phyloP scores from a whole-genome alignment of 2,888 invertebrate species.

The Cataglyphis livida region DNA sequence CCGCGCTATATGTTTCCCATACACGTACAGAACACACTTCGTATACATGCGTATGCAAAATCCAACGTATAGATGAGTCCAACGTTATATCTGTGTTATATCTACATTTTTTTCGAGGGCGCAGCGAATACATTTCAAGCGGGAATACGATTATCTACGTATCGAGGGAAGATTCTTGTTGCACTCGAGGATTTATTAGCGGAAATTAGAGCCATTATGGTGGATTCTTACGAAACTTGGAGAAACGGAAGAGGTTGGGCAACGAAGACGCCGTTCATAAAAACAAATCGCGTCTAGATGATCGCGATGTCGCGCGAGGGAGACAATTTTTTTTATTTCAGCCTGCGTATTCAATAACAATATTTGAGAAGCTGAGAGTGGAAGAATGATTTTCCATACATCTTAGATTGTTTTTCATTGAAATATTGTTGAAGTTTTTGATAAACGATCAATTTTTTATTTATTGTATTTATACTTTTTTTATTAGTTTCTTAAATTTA shows the following conservation, averaged over 20 bases:
- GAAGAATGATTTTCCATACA: neutral
- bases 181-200: slow-evolving; percentile 81
- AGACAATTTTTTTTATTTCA: slow-evolving; percentile 4
- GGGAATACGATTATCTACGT: slow-evolving; percentile 81
- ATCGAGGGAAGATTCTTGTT: slow-evolving; percentile 71
- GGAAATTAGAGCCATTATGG: slow-evolving; percentile 80
- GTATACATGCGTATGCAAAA: slow-evolving; percentile 45
- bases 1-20: slow-evolving; percentile 61
- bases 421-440: neutral
- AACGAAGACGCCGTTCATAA: slow-evolving; percentile 57
- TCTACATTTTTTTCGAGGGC: slow-evolving; percentile 44
- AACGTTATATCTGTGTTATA: slow-evolving; percentile 24
- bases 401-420: neutral
- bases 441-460: neutral
- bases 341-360: neutral
- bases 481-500: neutral
- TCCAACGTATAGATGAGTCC: slow-evolving; percentile 10
- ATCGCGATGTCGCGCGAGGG: slow-evolving; percentile 18
- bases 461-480: neutral
- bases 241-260: slow-evolving; percentile 66
- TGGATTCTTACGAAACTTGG: slow-evolving; percentile 64
- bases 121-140: slow-evolving; percentile 82
- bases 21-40: neutral
- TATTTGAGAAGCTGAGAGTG: neutral
- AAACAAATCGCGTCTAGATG: slow-evolving; percentile 52